Percentiles rank a stretch among this genome's conserved stretches.
Conservation (phyloP, 2,888 invertebrate species). For the Lamellibrachia satsuma region DNA sequence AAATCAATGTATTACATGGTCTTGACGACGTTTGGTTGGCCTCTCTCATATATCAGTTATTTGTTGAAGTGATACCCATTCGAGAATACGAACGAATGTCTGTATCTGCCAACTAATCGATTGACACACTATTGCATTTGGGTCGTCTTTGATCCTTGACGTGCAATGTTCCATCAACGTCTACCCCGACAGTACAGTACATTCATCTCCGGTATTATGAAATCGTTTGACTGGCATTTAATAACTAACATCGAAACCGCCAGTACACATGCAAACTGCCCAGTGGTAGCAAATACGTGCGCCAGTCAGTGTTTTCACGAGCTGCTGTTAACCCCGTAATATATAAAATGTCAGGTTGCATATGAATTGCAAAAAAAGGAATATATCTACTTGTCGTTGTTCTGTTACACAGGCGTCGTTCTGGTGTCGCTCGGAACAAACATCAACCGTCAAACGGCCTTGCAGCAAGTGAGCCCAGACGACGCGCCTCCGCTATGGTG, state of each 20-base stretch:
- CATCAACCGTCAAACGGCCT: background rate
- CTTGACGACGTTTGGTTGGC: slow-evolving; percentile 4
- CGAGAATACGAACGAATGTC: background rate
- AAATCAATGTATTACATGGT: background rate
- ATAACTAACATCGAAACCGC: background rate
- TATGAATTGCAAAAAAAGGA: background rate
- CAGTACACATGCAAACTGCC: background rate
- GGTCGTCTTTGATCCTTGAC: background rate
- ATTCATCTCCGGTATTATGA: background rate
- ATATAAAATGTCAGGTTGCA: background rate
- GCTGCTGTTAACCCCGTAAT: background rate
- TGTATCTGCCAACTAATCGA: background rate
- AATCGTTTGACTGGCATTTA: background rate
- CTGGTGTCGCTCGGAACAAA: background rate
- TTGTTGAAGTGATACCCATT: background rate
- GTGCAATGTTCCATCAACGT: background rate
- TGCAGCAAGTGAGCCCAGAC: background rate
- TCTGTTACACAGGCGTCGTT: slow-evolving; percentile 10
- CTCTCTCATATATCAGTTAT: background rate
- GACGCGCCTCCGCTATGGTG: background rate
- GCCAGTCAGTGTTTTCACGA: background rate
- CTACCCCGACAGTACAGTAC: background rate
- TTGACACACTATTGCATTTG: background rate
- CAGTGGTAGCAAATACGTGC: too few species aligned
- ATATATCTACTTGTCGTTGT: background rate